phyloP scores from a whole-genome alignment of 1,140 invertebrate genomes.

The Cepaea nemoralis region DNA sequence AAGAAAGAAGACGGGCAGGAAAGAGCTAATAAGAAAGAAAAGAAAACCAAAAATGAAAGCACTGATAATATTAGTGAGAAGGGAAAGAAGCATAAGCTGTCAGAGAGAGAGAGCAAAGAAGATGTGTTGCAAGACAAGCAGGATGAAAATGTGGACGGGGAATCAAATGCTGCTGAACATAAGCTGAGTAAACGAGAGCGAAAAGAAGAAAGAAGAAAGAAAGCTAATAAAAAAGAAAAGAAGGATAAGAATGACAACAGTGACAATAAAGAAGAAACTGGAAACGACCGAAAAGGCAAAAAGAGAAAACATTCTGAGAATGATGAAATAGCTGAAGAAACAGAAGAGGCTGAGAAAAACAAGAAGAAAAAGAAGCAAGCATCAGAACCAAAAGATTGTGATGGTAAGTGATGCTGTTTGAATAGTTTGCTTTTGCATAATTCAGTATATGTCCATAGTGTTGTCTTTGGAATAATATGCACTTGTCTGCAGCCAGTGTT shows the following conservation, averaged over 20 bases:
- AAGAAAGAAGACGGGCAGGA: conserved; percentile 22
- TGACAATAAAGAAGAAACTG: conserved; percentile 6
- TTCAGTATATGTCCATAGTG: neutral
- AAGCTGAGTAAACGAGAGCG: conserved; percentile 30
- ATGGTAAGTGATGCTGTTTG: conserved; percentile 4
- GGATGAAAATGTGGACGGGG: neutral
- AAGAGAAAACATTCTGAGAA: conserved; percentile 39
- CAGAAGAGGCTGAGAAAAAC: neutral
- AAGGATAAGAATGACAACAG: conserved; percentile 15
- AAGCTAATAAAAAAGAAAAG: conserved; percentile 38
- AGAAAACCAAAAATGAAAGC: conserved; percentile 40
- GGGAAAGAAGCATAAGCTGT: conserved; percentile 42
- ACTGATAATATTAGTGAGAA: too few relatives aligned
- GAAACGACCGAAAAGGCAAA: conserved; percentile 40
- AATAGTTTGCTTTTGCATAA: too few relatives aligned
- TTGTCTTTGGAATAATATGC: too few relatives aligned
- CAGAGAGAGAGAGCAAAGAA: conserved; percentile 40
- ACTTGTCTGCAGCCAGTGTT: too few relatives aligned
- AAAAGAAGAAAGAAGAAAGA: conserved; percentile 36
- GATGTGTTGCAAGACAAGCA: conserved; percentile 14
- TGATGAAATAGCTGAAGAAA: conserved; percentile 19
- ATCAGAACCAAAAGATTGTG: neutral
- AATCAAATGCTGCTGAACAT: conserved; percentile 35
- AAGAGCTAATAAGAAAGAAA: neutral
- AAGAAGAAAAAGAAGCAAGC: conserved; percentile 26